Evolutionary conservation across 1,140 invertebrate species (phyloP).

Genomic region (Lineus longissimus): DNA sequence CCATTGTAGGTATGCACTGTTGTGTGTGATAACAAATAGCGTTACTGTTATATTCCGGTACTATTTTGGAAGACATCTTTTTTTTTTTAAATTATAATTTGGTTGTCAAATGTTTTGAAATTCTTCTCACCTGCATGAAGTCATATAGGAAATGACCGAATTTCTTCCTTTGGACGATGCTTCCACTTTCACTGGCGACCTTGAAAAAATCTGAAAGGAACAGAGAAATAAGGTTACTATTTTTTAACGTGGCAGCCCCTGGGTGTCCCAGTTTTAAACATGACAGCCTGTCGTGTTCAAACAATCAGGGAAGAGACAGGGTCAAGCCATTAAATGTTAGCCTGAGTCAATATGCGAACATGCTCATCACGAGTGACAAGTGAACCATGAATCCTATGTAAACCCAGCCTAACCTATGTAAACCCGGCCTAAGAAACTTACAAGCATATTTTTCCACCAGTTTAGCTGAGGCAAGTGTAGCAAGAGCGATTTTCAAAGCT

Average conservation of each 20-base stretch:
- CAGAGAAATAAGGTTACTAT: neutral
- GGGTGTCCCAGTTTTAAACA: neutral
- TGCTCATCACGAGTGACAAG: neutral
- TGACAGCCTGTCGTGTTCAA: neutral
- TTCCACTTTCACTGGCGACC: slow-evolving; percentile 65
- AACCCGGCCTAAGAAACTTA: no score
- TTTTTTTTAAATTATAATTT: no score
- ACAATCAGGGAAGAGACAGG: neutral
- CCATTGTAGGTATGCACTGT: no score
- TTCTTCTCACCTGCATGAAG: slow-evolving; percentile 37
- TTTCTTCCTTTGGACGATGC: slow-evolving; percentile 60
- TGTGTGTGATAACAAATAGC: no score
- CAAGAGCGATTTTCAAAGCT: slow-evolving; percentile 63
- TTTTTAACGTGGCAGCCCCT: neutral
- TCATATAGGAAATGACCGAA: slow-evolving; percentile 58
- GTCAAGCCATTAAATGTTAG: neutral
- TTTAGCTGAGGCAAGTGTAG: slow-evolving; percentile 60
- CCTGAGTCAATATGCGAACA: neutral
- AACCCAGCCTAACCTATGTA: no score
- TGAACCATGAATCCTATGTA: no score
- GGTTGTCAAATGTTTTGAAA: no score
- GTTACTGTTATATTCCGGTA: no score
- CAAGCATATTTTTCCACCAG: slow-evolving; percentile 63
- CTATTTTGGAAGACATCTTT: no score
- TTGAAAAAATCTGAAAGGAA: slow-evolving; percentile 57